A percentile compares a stretch with the other conserved stretches of the same genome.
Conservation (phyloP, 2,797 vertebrate species). For the Dicrostonyx torquatus region DNA sequence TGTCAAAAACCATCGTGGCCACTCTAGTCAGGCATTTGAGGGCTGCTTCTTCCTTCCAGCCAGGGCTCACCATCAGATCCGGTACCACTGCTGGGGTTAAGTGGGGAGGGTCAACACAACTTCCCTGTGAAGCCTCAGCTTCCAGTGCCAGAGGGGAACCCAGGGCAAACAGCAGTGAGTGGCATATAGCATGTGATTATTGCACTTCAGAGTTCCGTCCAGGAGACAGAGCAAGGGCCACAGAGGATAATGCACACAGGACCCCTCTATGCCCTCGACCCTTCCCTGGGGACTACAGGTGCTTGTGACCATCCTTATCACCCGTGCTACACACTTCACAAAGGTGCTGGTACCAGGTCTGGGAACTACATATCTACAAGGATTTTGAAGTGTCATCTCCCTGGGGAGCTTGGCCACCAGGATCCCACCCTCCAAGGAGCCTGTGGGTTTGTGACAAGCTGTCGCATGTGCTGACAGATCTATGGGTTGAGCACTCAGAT, state of each 20-base stretch:
- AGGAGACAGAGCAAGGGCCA: background rate
- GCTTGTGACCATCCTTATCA: background rate
- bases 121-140: too few relatives aligned
- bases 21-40: background rate
- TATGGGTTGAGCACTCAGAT: too few relatives aligned
- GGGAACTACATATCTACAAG: too few relatives aligned
- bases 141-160: too few relatives aligned
- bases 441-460: rapidly evolving
- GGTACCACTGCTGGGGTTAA: background rate
- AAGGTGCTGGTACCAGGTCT: background rate
- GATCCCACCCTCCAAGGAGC: background rate
- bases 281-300: background rate
- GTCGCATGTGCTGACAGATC: background rate
- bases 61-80: too few relatives aligned
- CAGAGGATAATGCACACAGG: background rate
- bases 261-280: background rate
- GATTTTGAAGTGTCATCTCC: background rate
- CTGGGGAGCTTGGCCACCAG: background rate
- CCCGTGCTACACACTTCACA: rapidly evolving
- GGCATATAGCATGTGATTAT: background rate
- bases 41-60: background rate
- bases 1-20: rapidly evolving
- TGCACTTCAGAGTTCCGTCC: background rate
- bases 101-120: too few relatives aligned
- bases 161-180: background rate